Conservation (phyloP, 1,140 invertebrate genomes). For the Caenorhabditis latens region DNA sequence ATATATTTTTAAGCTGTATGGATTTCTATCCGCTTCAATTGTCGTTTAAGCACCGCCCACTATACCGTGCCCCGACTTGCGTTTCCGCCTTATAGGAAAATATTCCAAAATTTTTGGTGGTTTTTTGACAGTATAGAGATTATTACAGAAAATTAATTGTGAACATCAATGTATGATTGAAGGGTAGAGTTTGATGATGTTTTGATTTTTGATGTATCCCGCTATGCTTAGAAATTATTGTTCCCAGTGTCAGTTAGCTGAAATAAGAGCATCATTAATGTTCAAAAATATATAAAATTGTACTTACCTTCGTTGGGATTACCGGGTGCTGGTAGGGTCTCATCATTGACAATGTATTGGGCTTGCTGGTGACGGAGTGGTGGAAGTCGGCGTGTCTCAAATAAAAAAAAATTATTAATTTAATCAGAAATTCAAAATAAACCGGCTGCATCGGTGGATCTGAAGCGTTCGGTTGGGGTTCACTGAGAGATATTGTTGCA, state of each 20-base stretch:
- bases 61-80: too few species aligned
- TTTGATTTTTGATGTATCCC: too few species aligned
- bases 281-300: neutral
- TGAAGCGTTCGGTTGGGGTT: slow-evolving; percentile 19
- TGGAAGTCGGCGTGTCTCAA: slow-evolving; percentile 13
- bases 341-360: slow-evolving; percentile 13
- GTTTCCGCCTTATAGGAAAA: too few species aligned
- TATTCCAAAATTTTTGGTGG: too few species aligned
- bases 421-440: neutral
- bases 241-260: neutral
- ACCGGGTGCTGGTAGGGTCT: neutral
- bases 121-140: too few species aligned
- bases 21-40: too few species aligned
- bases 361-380: slow-evolving; percentile 10
- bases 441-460: neutral
- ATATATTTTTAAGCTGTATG: too few species aligned
- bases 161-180: too few species aligned
- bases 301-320: slow-evolving; percentile 25
- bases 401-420: neutral
- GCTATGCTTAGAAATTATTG: too few species aligned
- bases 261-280: neutral
- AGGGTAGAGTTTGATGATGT: too few species aligned
- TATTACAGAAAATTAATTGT: too few species aligned
- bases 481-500: slow-evolving; percentile 70
- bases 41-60: too few species aligned